Evolutionary conservation across 2,113 vertebrate species (phyloP).

Genomic region (Burhinus oedicnemus): DNA sequence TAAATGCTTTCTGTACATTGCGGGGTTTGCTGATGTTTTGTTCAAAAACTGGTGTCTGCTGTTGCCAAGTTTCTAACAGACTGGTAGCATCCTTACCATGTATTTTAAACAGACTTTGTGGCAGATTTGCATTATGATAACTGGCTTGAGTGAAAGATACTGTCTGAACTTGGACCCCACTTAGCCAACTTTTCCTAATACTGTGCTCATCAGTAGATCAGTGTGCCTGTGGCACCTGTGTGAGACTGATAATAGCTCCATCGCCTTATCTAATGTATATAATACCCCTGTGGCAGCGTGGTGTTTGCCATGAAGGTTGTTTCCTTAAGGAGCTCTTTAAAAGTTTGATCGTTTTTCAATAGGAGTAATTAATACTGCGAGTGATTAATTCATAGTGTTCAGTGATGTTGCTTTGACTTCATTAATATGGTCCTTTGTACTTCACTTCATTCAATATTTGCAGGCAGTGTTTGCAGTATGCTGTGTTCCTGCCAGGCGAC

Average conservation of each 20-base stretch:
- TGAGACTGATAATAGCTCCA: neutral
- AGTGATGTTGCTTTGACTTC: constrained; percentile 5
- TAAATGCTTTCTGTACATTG: neutral
- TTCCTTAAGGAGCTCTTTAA: neutral
- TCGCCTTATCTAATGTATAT: neutral
- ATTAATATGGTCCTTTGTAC: neutral
- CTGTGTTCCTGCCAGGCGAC: neutral
- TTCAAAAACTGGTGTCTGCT: neutral
- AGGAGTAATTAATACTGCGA: neutral
- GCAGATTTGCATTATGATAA: neutral
- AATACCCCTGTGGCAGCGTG: neutral
- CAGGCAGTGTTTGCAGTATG: neutral
- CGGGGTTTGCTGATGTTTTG: neutral
- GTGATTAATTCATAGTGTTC: neutral
- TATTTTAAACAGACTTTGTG: neutral
- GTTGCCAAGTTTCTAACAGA: neutral
- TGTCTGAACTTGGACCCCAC: neutral
- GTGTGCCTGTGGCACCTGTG: neutral
- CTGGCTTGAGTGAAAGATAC: neutral
- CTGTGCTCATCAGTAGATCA: neutral
- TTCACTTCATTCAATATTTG: neutral
- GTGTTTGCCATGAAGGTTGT: neutral
- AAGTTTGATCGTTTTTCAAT: neutral
- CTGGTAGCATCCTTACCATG: neutral
- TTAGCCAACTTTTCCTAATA: neutral